Evolutionary conservation across 1,140 invertebrate species (phyloP).

Genomic region (Condylostylus longicornis): DNA sequence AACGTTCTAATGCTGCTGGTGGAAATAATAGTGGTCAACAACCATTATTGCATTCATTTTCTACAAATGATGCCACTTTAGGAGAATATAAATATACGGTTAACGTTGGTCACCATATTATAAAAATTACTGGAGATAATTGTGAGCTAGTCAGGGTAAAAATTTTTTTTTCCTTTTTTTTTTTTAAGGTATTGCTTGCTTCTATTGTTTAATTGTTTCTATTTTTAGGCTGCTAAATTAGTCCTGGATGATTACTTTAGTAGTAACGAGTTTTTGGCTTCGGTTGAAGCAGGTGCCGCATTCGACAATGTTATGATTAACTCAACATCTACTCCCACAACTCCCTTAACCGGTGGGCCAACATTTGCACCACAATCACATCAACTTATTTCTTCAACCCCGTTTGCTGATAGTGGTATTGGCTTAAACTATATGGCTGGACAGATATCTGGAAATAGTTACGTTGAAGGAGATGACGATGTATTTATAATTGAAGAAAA

Average conservation of each 20-base stretch:
- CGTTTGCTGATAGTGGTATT: conserved; percentile 28
- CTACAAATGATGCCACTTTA: conserved; percentile 65
- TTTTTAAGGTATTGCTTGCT: conserved; percentile 1
- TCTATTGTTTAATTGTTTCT: conserved; percentile 1
- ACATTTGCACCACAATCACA: conserved; percentile 20
- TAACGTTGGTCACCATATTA: conserved; percentile 56
- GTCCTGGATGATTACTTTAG: conserved; percentile 70
- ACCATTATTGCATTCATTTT: conserved; percentile 58
- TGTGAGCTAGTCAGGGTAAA: conserved; percentile 66
- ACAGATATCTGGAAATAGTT: conserved; percentile 14
- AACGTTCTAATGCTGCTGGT: conserved; percentile 27
- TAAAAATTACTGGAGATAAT: conserved; percentile 72
- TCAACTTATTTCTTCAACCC: conserved; percentile 11
- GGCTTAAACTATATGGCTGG: conserved; percentile 21
- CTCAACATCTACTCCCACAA: conserved; percentile 26
- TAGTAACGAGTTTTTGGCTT: conserved; percentile 29
- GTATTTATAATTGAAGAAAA: conserved; percentile 19
- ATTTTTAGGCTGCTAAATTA: conserved; percentile 60
- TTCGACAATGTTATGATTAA: conserved; percentile 24
- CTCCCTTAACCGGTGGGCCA: conserved; percentile 19
- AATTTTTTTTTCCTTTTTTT: conserved; percentile 5
- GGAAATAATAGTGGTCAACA: conserved; percentile 36
- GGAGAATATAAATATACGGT: conserved; percentile 79
- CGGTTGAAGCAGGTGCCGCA: conserved; percentile 27
- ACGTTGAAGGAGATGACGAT: conserved; percentile 25